Base-by-base conservation (phyloP, 2,888 invertebrate species). In the Macropis europaea region DNA sequence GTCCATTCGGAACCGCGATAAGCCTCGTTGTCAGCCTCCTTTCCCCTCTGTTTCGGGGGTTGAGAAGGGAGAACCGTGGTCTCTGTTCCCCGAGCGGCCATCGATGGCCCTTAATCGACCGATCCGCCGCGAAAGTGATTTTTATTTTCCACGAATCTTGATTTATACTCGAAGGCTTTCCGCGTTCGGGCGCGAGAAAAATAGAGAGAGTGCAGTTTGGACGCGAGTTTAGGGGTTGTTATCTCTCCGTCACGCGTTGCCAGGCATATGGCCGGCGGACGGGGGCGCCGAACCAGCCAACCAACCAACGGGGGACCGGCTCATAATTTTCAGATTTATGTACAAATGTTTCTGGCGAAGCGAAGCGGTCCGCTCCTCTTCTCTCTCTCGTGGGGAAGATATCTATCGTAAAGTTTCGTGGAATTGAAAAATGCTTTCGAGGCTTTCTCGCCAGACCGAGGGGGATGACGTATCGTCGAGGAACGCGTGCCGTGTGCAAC, bases 291-390 rank as follows among this genome's bases (percentile, higher is more conserved):
- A 66, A 67, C 62, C n/a, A 60, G 28, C 17, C 54, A n/a, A n/a
- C n/a, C n/a, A n/a, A n/a, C n/a, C n/a, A n/a, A n/a, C n/a, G 43
- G 73, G 77, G 76, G 61, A 62, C 68, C 47, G 82, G 82, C 84
- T 88, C 87, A 87, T 89, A 89, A 89, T 89, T 89, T 89, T 87
- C 87, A 87, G 88, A 89, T 89, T 89, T 89, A 89, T 89, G 88
- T 88, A 88, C 88, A 87, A 88, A 87, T 87, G 87, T 86, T 86
- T 85, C 85, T 83, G 80, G 73, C 75, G 79, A 73, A 64, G 72
- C 66, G 72, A 13, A 28, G 45, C 40, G 52, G 22, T 24, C 68
- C 43, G n/a, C n/a, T n/a, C n/a, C n/a, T n/a, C 52, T 56, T 56
- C 50, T 36, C 57, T 48, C 48, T 22, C 52, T 38, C 69, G 56